These are phyloP conservation scores for Erpornis zantholeuca DNA, from an alignment of 2,113 vertebrate genomes.

Conservation along the genomic window DNA sequence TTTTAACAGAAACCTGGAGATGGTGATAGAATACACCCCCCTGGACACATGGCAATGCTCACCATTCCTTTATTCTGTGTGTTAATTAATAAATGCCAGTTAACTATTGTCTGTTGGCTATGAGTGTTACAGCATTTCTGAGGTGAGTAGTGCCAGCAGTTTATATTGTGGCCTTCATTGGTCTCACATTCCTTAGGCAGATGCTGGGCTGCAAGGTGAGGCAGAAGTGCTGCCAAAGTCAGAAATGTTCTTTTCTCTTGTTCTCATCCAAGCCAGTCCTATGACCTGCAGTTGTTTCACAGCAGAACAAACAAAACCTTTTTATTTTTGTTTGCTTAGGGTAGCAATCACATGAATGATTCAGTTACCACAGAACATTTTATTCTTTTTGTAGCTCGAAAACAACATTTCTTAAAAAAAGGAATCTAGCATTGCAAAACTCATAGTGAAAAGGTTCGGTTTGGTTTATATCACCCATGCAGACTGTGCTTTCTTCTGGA, in stretches of 20 bases:
- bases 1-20: too few species aligned
- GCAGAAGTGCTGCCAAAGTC: background rate
- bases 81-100: background rate
- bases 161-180: background rate
- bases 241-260: background rate
- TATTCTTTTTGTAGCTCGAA: slow-evolving; percentile 18
- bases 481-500: background rate
- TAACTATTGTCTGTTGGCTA: background rate
- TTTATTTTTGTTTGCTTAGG: slow-evolving; percentile 36
- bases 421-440: background rate
- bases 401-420: background rate
- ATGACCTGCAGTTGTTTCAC: slow-evolving; percentile 23
- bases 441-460: background rate
- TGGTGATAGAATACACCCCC: too few species aligned
- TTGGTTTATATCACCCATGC: background rate
- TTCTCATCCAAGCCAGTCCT: background rate
- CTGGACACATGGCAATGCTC: background rate
- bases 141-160: background rate
- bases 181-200: background rate
- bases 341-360: background rate
- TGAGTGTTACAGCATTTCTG: background rate
- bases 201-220: background rate
- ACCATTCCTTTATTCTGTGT: background rate
- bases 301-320: slow-evolving; percentile 41
- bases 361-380: background rate